Evolutionary conservation across 2,888 invertebrate species (phyloP), one percentile per base, ranked within the genome.

Genomic region (Caradrina kadenii): DNA sequence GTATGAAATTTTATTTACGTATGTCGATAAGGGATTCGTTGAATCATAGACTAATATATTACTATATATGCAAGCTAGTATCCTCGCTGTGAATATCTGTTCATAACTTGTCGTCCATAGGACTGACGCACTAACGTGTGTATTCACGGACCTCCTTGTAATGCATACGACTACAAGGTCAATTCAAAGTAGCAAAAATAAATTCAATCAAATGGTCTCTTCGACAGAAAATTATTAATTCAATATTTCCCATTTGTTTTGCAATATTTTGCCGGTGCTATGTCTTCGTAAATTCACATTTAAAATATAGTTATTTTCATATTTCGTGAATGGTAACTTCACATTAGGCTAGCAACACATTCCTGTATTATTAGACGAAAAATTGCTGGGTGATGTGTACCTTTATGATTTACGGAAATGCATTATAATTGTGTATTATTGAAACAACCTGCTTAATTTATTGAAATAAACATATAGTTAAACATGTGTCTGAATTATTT

Each of bases 391-490:
- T 86, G 81, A 83, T 68, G 72, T 77, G 78, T 82, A 84, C 80
- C 67, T 79, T 80, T 82, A 73, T 79, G 66, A 80, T 86, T 87
- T 86, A 83, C 80, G 72, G 78, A 82, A 86, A 81, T 84, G 85
- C 86, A 87, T 87, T 86, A 85, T 86, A 80, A 87, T 87, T 90
- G 88, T 90, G 87, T 90, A 89, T 88, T 89, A 88, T 84, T 86
- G 80, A 88, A 89, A 90, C 85, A 88, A 91, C 87, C 91, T 88
- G 93, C 93, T 93, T 94, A 93, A 93, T 93, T 94, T 93, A 93
- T 93, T 92, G 89, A 93, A 93, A 90, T 92, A 93, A 93, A 92
- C 90, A 89, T 90, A 91, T 91, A 91, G 88, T 86, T 89, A 88
- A 88, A 90, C 83, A 84, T 88, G 83, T 58, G 15, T 65, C n/a